A percentile compares a stretch with the other conserved stretches of the same genome.
These are phyloP conservation scores for Drosophila leontia DNA, from an alignment of 1,140 invertebrate genomes.

Conservation along the genomic window DNA sequence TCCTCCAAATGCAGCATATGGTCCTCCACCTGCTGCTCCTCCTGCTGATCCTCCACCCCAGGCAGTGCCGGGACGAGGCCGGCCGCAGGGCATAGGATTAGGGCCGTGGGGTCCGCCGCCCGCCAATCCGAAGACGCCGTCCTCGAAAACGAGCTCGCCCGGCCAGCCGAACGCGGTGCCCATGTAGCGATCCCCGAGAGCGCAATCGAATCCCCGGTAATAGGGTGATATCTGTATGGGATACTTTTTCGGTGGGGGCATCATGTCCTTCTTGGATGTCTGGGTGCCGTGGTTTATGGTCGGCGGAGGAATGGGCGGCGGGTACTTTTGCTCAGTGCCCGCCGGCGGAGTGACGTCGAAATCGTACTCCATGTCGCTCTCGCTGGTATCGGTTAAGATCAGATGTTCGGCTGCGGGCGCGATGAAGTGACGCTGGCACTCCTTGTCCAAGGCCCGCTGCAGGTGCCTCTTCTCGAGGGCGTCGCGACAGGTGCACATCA, in stretches of 20 bases:
- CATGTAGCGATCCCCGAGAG: slow-evolving; percentile 61
- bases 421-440: slow-evolving; percentile 58
- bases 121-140: slow-evolving; percentile 47
- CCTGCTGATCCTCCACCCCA: slow-evolving; percentile 24
- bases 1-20: background rate
- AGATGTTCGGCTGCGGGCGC: slow-evolving; percentile 40
- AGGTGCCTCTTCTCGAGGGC: slow-evolving; percentile 57
- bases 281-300: slow-evolving; percentile 60
- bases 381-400: slow-evolving; percentile 73
- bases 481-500: slow-evolving; percentile 68
- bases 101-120: slow-evolving; percentile 51
- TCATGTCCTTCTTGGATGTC: slow-evolving; percentile 39
- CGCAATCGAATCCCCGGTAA: slow-evolving; percentile 55
- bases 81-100: slow-evolving; percentile 37
- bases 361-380: slow-evolving; percentile 76
- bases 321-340: slow-evolving; percentile 29
- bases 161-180: slow-evolving; percentile 66
- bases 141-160: slow-evolving; percentile 52
- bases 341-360: slow-evolving; percentile 74
- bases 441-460: slow-evolving; percentile 45
- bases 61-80: background rate
- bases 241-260: slow-evolving; percentile 33
- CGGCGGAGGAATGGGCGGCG: slow-evolving; percentile 5
- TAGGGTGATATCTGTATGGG: slow-evolving; percentile 38
- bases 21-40: background rate